Evolutionary conservation across 2,888 invertebrate species (phyloP), one percentile per base, ranked within the genome.

Genomic region (Orthosia gothica): DNA sequence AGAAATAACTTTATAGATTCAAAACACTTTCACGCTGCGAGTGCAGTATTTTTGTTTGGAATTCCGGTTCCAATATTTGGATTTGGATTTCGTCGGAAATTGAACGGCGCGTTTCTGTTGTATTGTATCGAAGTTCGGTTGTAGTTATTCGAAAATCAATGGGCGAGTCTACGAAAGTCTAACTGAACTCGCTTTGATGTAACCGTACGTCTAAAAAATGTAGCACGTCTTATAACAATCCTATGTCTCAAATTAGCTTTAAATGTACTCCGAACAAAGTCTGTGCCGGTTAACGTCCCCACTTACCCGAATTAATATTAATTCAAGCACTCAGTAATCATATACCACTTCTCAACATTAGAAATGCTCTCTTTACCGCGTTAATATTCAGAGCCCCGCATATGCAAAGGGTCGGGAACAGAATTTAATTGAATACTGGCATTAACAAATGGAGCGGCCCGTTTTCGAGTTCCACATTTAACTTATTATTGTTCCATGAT

Each of bases 341-440:
- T 89, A 82, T 88, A 81, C 83, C 80, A 85, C 85, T 87, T 83
- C 87, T 90, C 83, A 89, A 89, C 92, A 91, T 91, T 91, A 91
- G 91, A 91, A 89, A 90, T 88, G 89, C 89, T 91, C 90, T 91
- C 90, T 91, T 91, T 90, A 88, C 91, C 89, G 88, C 90, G 90
- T 94, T 94, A 93, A 94, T 94, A 94, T 94, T 94, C 91, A 92
- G 89, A 91, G 92, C 91, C 92, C 92, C 93, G 93, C 92, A 93
- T 93, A 90, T 92, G 93, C 90, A 92, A 91, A 94, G 93, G 95
- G 95, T 94, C 92, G 93, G 93, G 93, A 94, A 93, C 92, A 92
- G 94, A 94, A 95, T 95, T 95, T 95, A 96, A 96, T 96, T 96
- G 96, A 96, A 96, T 94, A 93, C 94, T 94, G 94, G 95, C 95